These are phyloP conservation scores for Leptinotarsa rubiginosa DNA, from an alignment of 2,888 invertebrate genomes.

Conservation along the genomic window DNA sequence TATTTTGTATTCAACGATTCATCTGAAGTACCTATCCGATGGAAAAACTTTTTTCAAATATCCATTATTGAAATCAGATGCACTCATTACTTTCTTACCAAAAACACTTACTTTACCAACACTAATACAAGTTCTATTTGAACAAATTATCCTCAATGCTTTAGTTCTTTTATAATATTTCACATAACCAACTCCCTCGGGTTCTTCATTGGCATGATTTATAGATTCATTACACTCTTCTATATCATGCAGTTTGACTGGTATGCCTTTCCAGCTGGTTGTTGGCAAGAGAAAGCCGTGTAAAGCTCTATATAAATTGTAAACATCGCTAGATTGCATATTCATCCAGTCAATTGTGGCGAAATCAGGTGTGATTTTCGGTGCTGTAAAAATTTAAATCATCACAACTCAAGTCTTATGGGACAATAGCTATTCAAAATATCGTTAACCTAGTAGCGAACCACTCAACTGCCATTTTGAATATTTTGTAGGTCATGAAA, in stretches of 20 bases:
- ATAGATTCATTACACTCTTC: slow-evolving; percentile 45
- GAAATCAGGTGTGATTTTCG: slow-evolving; percentile 75
- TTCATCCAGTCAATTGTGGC: slow-evolving; percentile 76
- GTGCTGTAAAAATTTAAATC: slow-evolving; percentile 69
- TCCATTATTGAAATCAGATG: slow-evolving; percentile 88
- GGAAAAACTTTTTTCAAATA: slow-evolving; percentile 74
- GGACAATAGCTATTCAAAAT: no score
- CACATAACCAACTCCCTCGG: slow-evolving; percentile 70
- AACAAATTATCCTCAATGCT: slow-evolving; percentile 76
- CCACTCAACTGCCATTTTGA: no score
- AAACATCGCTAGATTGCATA: slow-evolving; percentile 74
- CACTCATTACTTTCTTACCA: slow-evolving; percentile 79
- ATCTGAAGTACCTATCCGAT: slow-evolving; percentile 63
- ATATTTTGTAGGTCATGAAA: no score
- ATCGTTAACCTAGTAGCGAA: no score
- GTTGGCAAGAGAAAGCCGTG: slow-evolving; percentile 73
- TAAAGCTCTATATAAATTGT: slow-evolving; percentile 79
- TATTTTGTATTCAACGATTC: not conserved
- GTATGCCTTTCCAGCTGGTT: slow-evolving; percentile 72
- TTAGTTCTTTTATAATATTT: slow-evolving; percentile 72
- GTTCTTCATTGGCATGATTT: slow-evolving; percentile 14
- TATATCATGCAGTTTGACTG: slow-evolving; percentile 73
- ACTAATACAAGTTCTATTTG: slow-evolving; percentile 74
- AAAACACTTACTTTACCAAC: slow-evolving; percentile 75
- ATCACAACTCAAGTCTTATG: not conserved